A percentile compares a stretch with the other conserved stretches of the same genome.
These are phyloP conservation scores for Pangasius larnaudii DNA, from an alignment of 2,797 vertebrate genomes.

Conservation along the genomic window DNA sequence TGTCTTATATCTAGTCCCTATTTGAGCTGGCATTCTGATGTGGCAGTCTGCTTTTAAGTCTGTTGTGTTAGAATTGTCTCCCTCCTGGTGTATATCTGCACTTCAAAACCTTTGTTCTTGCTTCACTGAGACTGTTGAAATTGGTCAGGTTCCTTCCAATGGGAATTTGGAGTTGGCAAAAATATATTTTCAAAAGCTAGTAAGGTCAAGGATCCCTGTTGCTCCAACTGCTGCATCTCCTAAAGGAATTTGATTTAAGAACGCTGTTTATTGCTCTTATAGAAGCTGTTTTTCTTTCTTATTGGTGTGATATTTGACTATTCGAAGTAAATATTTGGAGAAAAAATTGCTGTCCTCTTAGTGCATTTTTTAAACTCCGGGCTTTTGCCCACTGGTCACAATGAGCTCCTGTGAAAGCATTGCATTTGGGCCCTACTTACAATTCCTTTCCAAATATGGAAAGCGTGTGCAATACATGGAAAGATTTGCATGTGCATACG, in stretches of 20 bases:
- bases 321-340: neutral
- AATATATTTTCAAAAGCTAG: neutral
- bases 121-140: neutral
- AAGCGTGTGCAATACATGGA: neutral
- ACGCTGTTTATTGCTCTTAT: neutral
- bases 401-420: neutral
- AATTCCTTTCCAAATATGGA: neutral
- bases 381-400: neutral
- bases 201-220: neutral
- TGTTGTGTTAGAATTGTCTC: neutral
- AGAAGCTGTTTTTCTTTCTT: neutral
- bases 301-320: neutral
- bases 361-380: neutral
- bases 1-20: neutral
- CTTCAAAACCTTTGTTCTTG: neutral
- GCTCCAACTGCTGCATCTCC: neutral
- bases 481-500: neutral
- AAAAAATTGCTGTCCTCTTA: neutral
- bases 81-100: neutral
- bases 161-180: neutral
- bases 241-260: neutral
- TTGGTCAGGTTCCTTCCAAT: neutral
- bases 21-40: neutral
- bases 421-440: neutral
- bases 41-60: neutral